Percentiles rank a stretch among this genome's conserved stretches.
phyloP scores from a whole-genome alignment of 35 echinoderm and acorn worm genomes.

The Apostichopus parvimensis region DNA sequence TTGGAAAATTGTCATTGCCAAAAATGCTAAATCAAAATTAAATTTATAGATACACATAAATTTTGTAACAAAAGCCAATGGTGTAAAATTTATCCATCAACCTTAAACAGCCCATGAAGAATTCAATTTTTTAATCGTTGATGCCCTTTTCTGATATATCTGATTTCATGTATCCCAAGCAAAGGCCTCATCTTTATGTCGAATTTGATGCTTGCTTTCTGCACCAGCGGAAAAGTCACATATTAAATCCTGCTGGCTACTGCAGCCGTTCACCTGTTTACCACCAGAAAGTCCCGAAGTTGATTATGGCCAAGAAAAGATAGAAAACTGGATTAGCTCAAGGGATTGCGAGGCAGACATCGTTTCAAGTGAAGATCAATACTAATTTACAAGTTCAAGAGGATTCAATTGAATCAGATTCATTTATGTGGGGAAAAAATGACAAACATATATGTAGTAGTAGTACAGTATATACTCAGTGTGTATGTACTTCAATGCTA shows the following conservation, averaged over 20 bases:
- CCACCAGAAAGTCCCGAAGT: neutral
- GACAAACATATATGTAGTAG: neutral
- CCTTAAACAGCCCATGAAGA: neutral
- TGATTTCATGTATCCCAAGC: neutral
- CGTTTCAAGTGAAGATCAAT: conserved; percentile 40
- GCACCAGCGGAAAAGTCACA: conserved; percentile 1
- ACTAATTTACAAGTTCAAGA: conserved; percentile 53
- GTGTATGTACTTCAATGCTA: too few species aligned
- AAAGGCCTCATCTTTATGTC: conserved; percentile 12
- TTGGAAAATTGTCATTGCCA: neutral
- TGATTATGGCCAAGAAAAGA: neutral
- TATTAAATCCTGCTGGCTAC: conserved; percentile 13
- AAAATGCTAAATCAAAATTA: neutral
- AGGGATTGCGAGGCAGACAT: conserved; percentile 36
- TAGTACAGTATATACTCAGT: too few species aligned
- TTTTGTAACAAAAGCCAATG: neutral
- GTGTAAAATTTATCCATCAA: neutral
- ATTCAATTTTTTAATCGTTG: neutral
- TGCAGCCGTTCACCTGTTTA: neutral
- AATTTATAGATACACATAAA: neutral
- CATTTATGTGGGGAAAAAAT: neutral
- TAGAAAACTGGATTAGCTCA: conserved; percentile 40
- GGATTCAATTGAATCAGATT: conserved; percentile 28
- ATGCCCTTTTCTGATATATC: neutral
- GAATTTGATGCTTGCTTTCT: conserved; percentile 2